phyloP scores from a whole-genome alignment of 2,113 vertebrate genomes.

The Phalacrocorax aristotelis region DNA sequence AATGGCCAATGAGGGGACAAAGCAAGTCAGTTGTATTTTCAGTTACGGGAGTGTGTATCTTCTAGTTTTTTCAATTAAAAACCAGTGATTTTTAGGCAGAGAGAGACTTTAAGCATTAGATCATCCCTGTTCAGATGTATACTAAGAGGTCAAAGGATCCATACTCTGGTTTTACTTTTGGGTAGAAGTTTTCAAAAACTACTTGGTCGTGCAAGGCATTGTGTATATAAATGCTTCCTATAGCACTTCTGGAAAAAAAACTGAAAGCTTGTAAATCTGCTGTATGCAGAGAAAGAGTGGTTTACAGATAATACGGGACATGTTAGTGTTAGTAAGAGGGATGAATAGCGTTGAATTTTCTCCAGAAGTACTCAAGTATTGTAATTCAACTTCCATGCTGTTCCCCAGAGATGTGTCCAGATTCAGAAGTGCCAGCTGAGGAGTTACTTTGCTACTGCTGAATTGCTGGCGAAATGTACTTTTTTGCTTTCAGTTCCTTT shows the following conservation, averaged over 20 bases:
- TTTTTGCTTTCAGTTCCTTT: not conserved
- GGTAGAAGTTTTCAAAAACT: not conserved
- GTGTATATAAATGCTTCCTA: not conserved
- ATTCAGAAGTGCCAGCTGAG: not conserved
- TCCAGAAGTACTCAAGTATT: slow-evolving; percentile 15
- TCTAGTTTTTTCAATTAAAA: not conserved
- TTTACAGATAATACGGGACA: not conserved
- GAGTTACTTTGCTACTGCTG: not conserved
- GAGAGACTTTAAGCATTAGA: not conserved
- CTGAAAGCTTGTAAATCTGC: not conserved
- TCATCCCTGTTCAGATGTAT: not conserved
- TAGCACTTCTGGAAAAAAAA: not conserved
- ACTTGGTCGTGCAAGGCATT: not conserved
- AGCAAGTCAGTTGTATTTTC: not conserved
- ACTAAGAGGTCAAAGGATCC: not conserved
- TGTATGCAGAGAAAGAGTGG: not conserved
- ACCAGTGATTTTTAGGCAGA: not conserved
- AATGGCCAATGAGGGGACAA: not conserved
- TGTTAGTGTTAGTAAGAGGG: slow-evolving; percentile 18
- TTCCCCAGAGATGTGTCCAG: slow-evolving; percentile 9
- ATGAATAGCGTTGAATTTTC: slow-evolving; percentile 19
- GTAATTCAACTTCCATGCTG: not conserved
- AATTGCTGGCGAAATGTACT: not conserved
- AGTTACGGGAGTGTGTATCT: not conserved
- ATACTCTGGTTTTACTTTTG: not conserved